These are phyloP conservation scores for Nematolebias whitei DNA, from an alignment of 2,113 vertebrate genomes.

Conservation along the genomic window DNA sequence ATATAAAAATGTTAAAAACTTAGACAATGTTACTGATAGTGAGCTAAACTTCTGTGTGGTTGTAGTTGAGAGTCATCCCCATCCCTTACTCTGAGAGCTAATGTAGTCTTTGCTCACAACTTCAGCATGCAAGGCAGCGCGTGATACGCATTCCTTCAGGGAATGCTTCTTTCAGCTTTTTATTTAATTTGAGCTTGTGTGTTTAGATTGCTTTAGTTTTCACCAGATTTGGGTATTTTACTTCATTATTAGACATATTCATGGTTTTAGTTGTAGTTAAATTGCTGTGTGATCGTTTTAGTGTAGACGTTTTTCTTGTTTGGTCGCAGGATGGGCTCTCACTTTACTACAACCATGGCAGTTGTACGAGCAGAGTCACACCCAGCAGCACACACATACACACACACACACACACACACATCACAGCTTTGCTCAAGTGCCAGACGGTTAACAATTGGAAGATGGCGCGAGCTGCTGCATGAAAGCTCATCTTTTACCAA, in stretches of 20 bases:
- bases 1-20: no score
- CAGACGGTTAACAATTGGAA: conserved; percentile 1
- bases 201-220: not conserved
- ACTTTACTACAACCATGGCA: not conserved
- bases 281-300: not conserved
- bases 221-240: not conserved
- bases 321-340: not conserved
- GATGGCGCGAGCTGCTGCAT: not conserved
- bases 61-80: no score
- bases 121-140: no score
- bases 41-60: no score
- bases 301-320: not conserved
- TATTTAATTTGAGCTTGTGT: not conserved
- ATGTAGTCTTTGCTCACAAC: no score
- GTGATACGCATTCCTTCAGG: no score
- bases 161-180: not conserved
- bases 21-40: no score
- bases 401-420: conserved; percentile 9
- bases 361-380: not conserved
- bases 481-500: not conserved
- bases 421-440: not conserved
- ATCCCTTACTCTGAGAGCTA: no score
- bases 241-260: not conserved
- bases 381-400: not conserved
- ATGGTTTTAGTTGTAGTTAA: not conserved